Evolutionary conservation across 1,140 invertebrate genomes (phyloP).

Genomic region (Bombus impatiens): DNA sequence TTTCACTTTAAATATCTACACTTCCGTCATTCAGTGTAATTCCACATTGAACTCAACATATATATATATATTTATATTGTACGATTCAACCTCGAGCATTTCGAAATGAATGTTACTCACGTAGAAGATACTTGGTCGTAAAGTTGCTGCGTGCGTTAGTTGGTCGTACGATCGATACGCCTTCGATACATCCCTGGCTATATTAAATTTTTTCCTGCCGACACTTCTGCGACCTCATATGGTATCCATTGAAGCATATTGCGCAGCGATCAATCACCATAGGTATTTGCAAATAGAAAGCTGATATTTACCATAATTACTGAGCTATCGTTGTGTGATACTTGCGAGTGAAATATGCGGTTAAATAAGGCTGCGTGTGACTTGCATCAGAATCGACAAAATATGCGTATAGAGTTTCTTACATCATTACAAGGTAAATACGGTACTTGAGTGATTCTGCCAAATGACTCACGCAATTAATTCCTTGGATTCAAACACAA

Average conservation of each 20-base stretch:
- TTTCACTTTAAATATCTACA: too few species aligned
- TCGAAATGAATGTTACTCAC: too few species aligned
- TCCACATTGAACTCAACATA: not conserved
- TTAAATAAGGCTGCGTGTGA: not conserved
- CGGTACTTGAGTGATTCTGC: not conserved
- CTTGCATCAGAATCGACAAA: conserved; percentile 13
- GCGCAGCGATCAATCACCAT: not conserved
- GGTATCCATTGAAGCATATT: not conserved
- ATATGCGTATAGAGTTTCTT: not conserved
- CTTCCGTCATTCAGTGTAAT: not conserved
- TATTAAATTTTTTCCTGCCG: not conserved
- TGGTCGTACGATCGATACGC: not conserved
- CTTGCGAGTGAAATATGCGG: not conserved
- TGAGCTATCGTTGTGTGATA: not conserved
- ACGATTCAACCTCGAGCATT: too few species aligned
- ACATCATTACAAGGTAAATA: not conserved
- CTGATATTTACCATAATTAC: conserved; percentile 30
- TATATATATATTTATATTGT: not conserved
- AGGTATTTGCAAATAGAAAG: conserved; percentile 21
- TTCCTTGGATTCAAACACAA: not conserved
- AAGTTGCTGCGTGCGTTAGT: not conserved
- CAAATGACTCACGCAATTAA: not conserved
- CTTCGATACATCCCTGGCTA: conserved; percentile 9
- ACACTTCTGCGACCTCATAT: not conserved
- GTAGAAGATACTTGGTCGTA: not conserved